Percentiles rank a stretch among this genome's conserved stretches.
Conservation (phyloP, 2,797 vertebrate genomes). For the Chaenodraco wilsoni region DNA sequence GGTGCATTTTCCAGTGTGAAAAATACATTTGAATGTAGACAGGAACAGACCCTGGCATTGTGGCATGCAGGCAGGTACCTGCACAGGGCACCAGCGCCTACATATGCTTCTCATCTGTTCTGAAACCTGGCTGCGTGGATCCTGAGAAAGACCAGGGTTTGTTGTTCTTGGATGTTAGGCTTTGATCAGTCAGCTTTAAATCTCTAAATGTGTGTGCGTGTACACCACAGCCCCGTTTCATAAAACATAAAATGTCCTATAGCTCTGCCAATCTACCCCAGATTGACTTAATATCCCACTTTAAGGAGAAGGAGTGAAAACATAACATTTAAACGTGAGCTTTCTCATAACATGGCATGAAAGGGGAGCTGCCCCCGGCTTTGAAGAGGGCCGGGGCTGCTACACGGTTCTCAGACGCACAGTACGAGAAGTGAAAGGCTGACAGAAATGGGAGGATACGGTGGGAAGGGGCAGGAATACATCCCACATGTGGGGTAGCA, state of each 20-base stretch:
- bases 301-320: slow-evolving; percentile 54
- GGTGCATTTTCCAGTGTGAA: neutral
- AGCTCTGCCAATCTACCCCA: slow-evolving; percentile 36
- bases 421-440: slow-evolving; percentile 24
- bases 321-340: slow-evolving; percentile 45
- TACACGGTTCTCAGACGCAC: slow-evolving; percentile 31
- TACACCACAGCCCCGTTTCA: slow-evolving; percentile 40
- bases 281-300: slow-evolving; percentile 59
- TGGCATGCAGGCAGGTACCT: slow-evolving; percentile 59
- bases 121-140: slow-evolving; percentile 55
- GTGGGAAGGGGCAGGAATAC: slow-evolving; percentile 6
- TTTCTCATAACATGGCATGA: slow-evolving; percentile 60
- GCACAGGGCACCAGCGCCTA: slow-evolving; percentile 41
- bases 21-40: neutral
- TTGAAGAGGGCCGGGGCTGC: slow-evolving; percentile 35
- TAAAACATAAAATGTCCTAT: slow-evolving; percentile 48
- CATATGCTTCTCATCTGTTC: slow-evolving; percentile 70
- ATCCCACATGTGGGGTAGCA: slow-evolving; percentile 21
- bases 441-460: slow-evolving; percentile 36
- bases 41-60: slow-evolving; percentile 25
- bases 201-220: slow-evolving; percentile 25
- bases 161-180: slow-evolving; percentile 78
- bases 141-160: slow-evolving; percentile 66
- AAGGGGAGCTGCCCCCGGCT: slow-evolving; percentile 47
- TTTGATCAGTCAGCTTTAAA: slow-evolving; percentile 73